These are phyloP conservation scores for Eutrigla gurnardus DNA, from an alignment of 2,797 vertebrate genomes.

Conservation along the genomic window DNA sequence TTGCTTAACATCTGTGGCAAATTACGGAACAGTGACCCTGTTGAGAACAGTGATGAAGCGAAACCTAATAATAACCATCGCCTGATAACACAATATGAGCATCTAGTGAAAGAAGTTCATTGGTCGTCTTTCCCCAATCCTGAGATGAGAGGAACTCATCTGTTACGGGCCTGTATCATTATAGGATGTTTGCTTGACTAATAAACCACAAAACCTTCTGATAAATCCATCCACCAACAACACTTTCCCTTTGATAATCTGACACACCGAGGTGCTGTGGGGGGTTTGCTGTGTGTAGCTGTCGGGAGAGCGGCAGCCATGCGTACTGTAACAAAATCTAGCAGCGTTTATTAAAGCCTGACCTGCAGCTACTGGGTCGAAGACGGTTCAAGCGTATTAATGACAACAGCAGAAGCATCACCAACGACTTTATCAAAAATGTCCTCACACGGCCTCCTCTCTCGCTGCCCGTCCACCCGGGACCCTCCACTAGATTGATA, in stretches of 20 bases:
- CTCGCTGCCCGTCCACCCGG: neutral
- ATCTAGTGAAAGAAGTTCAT: constrained; percentile 17
- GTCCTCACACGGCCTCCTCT: constrained; percentile 42
- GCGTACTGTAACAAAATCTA: constrained; percentile 43
- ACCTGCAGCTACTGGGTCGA: constrained; percentile 66
- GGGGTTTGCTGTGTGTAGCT: constrained; percentile 29
- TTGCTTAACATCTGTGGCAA: constrained; percentile 48
- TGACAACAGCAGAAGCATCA: constrained; percentile 47
- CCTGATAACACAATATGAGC: constrained; percentile 43
- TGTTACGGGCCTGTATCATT: neutral
- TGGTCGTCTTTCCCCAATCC: constrained; percentile 2
- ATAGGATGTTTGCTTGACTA: constrained; percentile 1
- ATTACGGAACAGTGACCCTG: constrained; percentile 56
- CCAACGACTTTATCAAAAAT: constrained; percentile 39
- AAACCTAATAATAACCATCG: constrained; percentile 52
- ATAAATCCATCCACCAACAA: constrained; percentile 12
- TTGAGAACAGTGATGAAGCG: constrained; percentile 38
- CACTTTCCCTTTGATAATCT: constrained; percentile 15
- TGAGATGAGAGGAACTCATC: constrained; percentile 16
- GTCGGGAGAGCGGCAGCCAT: constrained; percentile 44
- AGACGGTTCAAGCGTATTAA: constrained; percentile 58
- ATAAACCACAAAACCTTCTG: neutral
- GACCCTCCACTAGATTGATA: constrained; percentile 39
- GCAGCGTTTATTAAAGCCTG: constrained; percentile 70
- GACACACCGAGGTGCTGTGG: constrained; percentile 1